Conservation (phyloP, 1,140 invertebrate species). For the Bombus picipes region DNA sequence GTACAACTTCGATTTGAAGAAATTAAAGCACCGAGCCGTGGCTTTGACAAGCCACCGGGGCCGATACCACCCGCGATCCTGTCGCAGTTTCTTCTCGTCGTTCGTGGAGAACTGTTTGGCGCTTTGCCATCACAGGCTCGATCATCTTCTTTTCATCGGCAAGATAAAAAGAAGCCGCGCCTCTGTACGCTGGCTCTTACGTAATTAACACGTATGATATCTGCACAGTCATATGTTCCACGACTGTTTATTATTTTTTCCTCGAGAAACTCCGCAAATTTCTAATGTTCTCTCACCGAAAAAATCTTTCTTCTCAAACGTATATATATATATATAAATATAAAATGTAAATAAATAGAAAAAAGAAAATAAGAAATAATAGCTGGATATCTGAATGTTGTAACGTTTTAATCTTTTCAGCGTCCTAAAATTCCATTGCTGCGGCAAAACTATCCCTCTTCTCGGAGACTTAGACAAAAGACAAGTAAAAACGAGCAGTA, state of each 20-base stretch:
- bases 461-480: too few species aligned
- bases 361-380: not conserved
- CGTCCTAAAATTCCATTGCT: not conserved
- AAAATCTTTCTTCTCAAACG: not conserved
- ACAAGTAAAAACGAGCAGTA: too few species aligned
- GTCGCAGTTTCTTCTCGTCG: slow-evolving; percentile 37
- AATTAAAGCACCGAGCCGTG: slow-evolving; percentile 32
- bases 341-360: not conserved
- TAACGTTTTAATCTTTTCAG: not conserved
- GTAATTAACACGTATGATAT: slow-evolving; percentile 46
- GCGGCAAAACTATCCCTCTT: too few species aligned
- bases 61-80: slow-evolving; percentile 40
- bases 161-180: slow-evolving; percentile 41
- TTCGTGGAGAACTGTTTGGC: slow-evolving; percentile 43
- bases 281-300: too few species aligned
- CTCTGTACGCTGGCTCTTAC: slow-evolving; percentile 21
- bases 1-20: slow-evolving; percentile 34
- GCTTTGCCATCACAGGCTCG: slow-evolving; percentile 38
- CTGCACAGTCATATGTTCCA: not conserved
- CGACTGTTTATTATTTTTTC: not conserved
- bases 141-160: slow-evolving; percentile 51
- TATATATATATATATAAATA: too few species aligned
- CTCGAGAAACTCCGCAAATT: not conserved
- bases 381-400: not conserved
- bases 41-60: slow-evolving; percentile 23